Conservation (phyloP, 1,140 invertebrate species). For the Papilio polytes region DNA sequence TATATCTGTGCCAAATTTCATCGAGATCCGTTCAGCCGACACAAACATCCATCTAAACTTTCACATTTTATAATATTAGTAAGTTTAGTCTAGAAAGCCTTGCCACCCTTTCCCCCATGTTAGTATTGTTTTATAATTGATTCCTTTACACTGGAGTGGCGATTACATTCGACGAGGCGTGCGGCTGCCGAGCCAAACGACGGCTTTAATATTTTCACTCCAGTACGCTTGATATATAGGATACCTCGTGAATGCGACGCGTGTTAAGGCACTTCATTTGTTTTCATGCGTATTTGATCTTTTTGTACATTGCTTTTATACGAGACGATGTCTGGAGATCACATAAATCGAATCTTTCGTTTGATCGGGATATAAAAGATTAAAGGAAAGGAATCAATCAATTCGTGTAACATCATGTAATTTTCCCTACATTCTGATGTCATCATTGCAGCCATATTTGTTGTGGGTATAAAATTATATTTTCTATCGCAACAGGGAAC, state of each 20-base stretch:
- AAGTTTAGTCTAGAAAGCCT: too few species aligned
- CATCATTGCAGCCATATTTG: neutral
- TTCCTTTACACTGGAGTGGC: neutral
- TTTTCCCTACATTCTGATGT: neutral
- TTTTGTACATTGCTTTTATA: neutral
- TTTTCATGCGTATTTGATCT: constrained; percentile 31
- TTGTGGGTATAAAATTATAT: neutral
- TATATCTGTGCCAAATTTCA: too few species aligned
- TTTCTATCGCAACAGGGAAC: neutral
- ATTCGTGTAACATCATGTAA: neutral
- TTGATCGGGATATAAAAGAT: neutral
- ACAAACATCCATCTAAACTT: too few species aligned
- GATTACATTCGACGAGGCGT: constrained; percentile 21
- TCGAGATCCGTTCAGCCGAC: too few species aligned
- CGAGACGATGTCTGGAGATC: neutral
- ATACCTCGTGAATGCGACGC: constrained; percentile 3
- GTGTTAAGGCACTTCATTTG: constrained; percentile 16
- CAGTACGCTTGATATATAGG: constrained; percentile 26
- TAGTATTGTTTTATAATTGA: constrained; percentile 21
- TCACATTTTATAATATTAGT: too few species aligned
- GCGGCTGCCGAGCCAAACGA: constrained; percentile 27
- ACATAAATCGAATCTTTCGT: neutral
- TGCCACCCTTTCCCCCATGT: too few species aligned
- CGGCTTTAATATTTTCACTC: constrained; percentile 29
- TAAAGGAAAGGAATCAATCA: neutral